phyloP scores from a whole-genome alignment of 2,797 vertebrate species.

The Chelon auratus region DNA sequence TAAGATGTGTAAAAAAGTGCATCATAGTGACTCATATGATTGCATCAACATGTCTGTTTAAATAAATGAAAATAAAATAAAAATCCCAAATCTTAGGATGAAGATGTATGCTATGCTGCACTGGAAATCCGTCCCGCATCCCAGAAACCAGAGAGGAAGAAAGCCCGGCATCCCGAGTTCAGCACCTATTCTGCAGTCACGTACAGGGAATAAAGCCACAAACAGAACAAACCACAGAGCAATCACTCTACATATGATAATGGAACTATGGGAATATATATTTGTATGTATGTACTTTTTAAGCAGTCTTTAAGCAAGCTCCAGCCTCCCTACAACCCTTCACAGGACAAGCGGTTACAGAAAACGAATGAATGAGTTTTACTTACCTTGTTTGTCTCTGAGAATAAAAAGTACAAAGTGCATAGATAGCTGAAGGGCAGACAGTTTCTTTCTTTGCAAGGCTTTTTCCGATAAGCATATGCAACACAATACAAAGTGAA shows the following conservation, averaged over 20 bases:
- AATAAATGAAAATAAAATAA: neutral
- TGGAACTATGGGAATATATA: no score
- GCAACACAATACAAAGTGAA: neutral
- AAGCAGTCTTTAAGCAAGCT: neutral
- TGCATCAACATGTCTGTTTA: neutral
- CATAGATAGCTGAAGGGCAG: no score
- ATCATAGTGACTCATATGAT: no score
- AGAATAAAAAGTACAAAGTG: neutral
- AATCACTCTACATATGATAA: no score
- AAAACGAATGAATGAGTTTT: neutral
- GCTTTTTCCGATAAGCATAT: neutral
- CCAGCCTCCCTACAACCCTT: no score
- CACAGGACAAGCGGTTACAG: neutral
- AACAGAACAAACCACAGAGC: no score
- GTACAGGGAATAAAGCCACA: no score
- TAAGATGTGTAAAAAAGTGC: no score
- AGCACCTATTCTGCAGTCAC: slow-evolving; percentile 46
- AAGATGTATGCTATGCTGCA: slow-evolving; percentile 44
- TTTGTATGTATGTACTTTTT: no score
- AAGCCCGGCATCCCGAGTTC: slow-evolving; percentile 21
- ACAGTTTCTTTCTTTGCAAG: neutral
- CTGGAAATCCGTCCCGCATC: slow-evolving; percentile 23
- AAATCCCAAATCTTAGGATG: neutral
- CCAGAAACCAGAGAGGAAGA: slow-evolving; percentile 38
- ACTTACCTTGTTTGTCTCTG: neutral